Percentiles rank a stretch among this genome's conserved stretches.
These are phyloP conservation scores for Brachylomia viminalis DNA, from an alignment of 2,888 invertebrate genomes.

Conservation along the genomic window DNA sequence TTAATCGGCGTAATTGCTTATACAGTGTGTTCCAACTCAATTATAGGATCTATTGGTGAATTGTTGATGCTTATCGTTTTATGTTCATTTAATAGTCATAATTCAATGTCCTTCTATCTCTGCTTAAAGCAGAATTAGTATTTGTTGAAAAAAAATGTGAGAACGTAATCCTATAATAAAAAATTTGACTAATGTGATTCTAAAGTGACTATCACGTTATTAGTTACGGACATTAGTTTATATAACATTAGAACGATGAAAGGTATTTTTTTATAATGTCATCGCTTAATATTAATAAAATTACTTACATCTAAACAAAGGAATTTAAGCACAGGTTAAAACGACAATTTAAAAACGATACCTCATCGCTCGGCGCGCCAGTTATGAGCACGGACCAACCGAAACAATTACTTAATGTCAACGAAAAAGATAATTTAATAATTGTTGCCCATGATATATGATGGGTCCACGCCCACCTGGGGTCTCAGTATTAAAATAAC, in stretches of 20 bases:
- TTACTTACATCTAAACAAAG: conserved; percentile 75
- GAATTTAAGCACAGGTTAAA: conserved; percentile 78
- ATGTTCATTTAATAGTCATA: conserved; percentile 49
- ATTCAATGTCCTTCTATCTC: conserved; percentile 31
- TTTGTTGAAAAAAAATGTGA: conserved; percentile 26
- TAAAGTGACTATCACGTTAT: conserved; percentile 50
- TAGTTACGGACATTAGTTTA: conserved; percentile 22
- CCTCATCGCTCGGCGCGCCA: conserved; percentile 81
- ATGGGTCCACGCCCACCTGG: conserved; percentile 88
- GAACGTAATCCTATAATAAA: conserved; percentile 20
- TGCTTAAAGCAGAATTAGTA: conserved; percentile 35
- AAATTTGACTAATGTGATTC: conserved; percentile 41
- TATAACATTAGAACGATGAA: conserved; percentile 34
- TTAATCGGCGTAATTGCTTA: conserved; percentile 78
- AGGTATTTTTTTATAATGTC: conserved; percentile 61
- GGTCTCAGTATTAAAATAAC: conserved; percentile 87
- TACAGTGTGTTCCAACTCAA: conserved; percentile 63
- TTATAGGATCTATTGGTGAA: conserved; percentile 71
- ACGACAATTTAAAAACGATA: conserved; percentile 83
- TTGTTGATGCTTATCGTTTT: conserved; percentile 69
- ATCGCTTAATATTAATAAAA: conserved; percentile 69
- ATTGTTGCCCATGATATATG: conserved; percentile 89
- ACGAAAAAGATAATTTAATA: conserved; percentile 90
- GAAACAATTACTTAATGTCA: conserved; percentile 91
- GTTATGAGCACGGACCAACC: conserved; percentile 80